These are phyloP conservation scores for Brachirus orientalis DNA, from an alignment of 2,113 vertebrate species.

Conservation along the genomic window DNA sequence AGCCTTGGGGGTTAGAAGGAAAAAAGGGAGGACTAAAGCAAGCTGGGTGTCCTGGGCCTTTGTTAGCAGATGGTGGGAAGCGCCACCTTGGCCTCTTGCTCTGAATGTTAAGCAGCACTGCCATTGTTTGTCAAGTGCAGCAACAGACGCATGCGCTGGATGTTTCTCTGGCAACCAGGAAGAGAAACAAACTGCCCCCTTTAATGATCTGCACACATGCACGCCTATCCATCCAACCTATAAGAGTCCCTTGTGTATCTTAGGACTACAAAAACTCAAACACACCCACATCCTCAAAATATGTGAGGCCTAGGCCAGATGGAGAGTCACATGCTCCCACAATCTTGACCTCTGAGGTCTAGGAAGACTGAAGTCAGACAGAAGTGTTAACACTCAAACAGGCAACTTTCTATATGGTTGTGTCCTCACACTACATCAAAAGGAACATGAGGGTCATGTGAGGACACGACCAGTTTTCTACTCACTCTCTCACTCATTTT, in stretches of 20 bases:
- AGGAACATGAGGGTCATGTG: background rate
- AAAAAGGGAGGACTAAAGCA: slow-evolving; percentile 55
- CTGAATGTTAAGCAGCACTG: slow-evolving; percentile 83
- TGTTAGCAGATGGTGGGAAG: slow-evolving; percentile 84
- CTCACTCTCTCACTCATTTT: too few relatives aligned
- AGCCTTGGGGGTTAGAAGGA: slow-evolving; percentile 51
- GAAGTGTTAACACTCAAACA: slow-evolving; percentile 20
- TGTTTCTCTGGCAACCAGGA: slow-evolving; percentile 80
- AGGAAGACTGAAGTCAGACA: slow-evolving; percentile 40
- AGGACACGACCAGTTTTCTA: background rate
- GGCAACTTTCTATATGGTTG: too few relatives aligned
- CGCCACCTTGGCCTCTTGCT: slow-evolving; percentile 77
- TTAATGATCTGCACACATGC: slow-evolving; percentile 28
- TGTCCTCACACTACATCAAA: background rate
- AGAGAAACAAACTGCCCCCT: slow-evolving; percentile 59
- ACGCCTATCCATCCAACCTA: slow-evolving; percentile 4
- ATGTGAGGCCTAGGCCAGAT: slow-evolving; percentile 32
- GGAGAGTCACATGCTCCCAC: slow-evolving; percentile 29
- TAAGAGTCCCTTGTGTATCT: slow-evolving; percentile 10
- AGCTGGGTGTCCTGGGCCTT: slow-evolving; percentile 80
- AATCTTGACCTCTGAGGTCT: slow-evolving; percentile 46
- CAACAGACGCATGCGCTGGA: slow-evolving; percentile 76
- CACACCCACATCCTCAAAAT: slow-evolving; percentile 31
- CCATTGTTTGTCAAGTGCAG: slow-evolving; percentile 81
- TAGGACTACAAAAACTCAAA: slow-evolving; percentile 33